Base-by-base conservation (phyloP, 1,140 invertebrate species). In the Diploscapter pachys region DNA sequence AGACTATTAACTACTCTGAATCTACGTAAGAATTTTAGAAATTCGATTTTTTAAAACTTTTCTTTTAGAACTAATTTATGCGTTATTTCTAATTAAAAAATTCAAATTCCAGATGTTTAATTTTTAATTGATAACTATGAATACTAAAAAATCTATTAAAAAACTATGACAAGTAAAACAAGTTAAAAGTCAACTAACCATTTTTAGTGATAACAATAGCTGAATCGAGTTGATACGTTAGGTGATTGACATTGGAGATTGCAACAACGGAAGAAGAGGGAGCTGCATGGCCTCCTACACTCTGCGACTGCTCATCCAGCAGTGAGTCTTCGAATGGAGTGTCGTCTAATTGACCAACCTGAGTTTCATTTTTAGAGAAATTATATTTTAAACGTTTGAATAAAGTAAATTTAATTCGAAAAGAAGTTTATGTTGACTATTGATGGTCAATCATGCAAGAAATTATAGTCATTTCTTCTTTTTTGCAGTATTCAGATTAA, bases 181-280 rank as follows among this genome's bases (percentile, higher is more conserved):
- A 9, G 13, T 59, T 59, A 11, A 11, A 13, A 9, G 50, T 6
- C 50, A 48, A 48, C 68, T 57, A 13, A 70, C 68, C 49, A 70
- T 70, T 56, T 49, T 56, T 56, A 52, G 59, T 56, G 51, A 70
- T 70, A n/a, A 70, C 68, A 61, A 70, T 61, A 5, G 56, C 55
- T 57, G 68, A 49, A 61, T 70, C 68, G 31, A 70, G 56, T 50
- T 70, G 59, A 50, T 70, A 70, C 8, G 48, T 11, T 9, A 70
- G 56, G 2, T 56, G 52, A 4, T 70, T 56, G 3, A 3, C 11
- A 70, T 70, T 52, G 5, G 68, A 50, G n/a, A 50, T 31, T 13
- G 68, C n/a, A 3, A 61, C 68, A 6, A 13, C 56, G 9, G 54
- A 61, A 61, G 59, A 61, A 49, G 68, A 70, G 13, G 53, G 49